These are phyloP conservation scores for Nautilus pompilius DNA, from an alignment of 1,140 invertebrate genomes.

Conservation along the genomic window DNA sequence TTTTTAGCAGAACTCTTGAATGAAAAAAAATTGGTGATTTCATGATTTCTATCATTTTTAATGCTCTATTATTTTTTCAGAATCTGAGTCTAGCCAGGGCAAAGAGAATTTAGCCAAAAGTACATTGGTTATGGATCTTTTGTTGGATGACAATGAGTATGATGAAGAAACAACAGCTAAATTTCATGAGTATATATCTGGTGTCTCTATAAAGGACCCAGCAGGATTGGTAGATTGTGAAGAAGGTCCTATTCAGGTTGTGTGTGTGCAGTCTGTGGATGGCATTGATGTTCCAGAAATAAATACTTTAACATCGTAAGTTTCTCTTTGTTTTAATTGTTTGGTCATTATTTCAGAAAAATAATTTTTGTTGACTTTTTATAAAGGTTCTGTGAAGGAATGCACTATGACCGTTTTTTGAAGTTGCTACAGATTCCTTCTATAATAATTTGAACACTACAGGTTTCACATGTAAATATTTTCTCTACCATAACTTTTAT, in stretches of 20 bases:
- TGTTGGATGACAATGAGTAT: conserved; percentile 37
- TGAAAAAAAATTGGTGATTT: no score
- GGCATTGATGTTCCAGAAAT: neutral
- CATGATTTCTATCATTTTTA: no score
- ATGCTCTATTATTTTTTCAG: neutral
- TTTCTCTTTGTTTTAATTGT: neutral
- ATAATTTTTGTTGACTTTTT: no score
- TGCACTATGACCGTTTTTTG: no score
- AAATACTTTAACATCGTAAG: neutral
- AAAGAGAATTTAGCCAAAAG: neutral
- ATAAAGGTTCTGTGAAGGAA: no score
- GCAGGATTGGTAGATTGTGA: conserved; percentile 8
- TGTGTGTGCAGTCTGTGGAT: conserved; percentile 1
- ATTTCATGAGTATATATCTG: conserved; percentile 31
- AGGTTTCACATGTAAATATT: no score
- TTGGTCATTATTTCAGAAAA: no score
- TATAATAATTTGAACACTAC: no score
- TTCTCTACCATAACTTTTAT: no score
- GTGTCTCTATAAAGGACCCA: conserved; percentile 20
- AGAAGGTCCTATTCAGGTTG: conserved; percentile 8
- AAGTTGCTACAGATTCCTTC: no score
- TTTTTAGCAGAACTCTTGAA: no score
- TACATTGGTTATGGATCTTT: conserved; percentile 38
- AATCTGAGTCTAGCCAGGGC: neutral
- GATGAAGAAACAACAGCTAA: conserved; percentile 32